Conservation (phyloP, 2,797 vertebrate genomes). For the Margarornis squamiger region DNA sequence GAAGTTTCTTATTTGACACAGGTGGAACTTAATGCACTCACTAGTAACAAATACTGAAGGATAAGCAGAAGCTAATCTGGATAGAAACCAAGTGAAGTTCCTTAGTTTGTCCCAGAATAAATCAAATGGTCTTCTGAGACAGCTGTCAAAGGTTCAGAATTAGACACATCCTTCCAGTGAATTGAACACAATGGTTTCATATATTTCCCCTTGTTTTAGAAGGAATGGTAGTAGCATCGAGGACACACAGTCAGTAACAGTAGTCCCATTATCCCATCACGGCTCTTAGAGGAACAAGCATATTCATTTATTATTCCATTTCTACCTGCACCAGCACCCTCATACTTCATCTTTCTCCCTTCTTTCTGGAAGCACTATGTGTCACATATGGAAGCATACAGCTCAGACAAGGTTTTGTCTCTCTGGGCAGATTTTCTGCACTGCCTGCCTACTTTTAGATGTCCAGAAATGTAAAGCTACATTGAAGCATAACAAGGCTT, state of each 20-base stretch:
- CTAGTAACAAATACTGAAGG: not conserved
- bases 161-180: not conserved
- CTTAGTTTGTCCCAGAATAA: constrained; percentile 2
- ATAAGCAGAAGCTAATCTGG: not conserved
- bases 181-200: not conserved
- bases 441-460: not conserved
- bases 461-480: not conserved
- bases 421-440: not conserved
- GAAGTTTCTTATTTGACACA: not conserved
- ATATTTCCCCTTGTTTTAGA: not conserved
- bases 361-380: not conserved
- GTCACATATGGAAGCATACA: not conserved
- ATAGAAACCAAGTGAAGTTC: not conserved
- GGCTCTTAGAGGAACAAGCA: not conserved
- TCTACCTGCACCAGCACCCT: not conserved
- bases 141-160: not conserved
- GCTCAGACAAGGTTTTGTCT: not conserved
- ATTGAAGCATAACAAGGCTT: not conserved
- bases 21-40: not conserved
- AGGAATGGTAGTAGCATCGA: fast-evolving
- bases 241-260: not conserved
- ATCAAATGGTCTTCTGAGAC: not conserved
- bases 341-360: not conserved
- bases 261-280: not conserved
- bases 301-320: not conserved